Percentiles rank a stretch among this genome's conserved stretches.
These are phyloP conservation scores for Brienomyrus brachyistius DNA, from an alignment of 2,113 vertebrate genomes.

Conservation along the genomic window DNA sequence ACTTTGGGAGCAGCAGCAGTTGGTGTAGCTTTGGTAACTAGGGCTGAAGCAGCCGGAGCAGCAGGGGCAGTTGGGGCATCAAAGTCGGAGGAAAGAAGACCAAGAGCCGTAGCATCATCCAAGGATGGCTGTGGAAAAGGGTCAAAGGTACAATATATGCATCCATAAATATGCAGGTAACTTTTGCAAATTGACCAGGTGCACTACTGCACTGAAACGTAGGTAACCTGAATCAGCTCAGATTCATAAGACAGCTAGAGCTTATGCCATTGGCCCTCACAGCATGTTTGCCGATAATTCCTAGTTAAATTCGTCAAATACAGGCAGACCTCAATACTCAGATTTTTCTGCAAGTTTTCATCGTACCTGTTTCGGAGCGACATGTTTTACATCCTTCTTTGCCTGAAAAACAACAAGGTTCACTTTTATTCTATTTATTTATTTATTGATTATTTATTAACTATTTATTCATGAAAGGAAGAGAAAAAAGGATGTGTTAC, in stretches of 20 bases:
- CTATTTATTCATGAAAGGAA: background rate
- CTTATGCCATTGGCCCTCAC: background rate
- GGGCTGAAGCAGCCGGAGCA: conserved; percentile 7
- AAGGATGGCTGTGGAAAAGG: conserved; percentile 35
- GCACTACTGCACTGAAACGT: background rate
- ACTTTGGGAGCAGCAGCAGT: background rate
- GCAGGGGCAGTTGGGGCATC: background rate
- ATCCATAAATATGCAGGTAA: background rate
- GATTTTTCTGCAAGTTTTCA: background rate
- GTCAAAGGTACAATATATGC: background rate
- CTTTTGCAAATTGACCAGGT: background rate
- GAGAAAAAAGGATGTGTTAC: background rate
- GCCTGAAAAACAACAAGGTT: background rate
- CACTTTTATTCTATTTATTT: background rate
- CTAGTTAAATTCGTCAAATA: background rate
- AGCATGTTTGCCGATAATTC: background rate
- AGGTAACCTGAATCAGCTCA: background rate
- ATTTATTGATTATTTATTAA: background rate
- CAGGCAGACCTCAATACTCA: background rate
- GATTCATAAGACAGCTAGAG: background rate
- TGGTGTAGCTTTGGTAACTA: conserved; percentile 8
- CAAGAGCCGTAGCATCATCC: conserved; percentile 51
- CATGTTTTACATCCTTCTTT: background rate
- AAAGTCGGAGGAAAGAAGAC: conserved; percentile 54
- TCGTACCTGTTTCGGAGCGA: background rate